Conservation (phyloP, 2,888 invertebrate species). For the Poecilobothrus nobilitatus region DNA sequence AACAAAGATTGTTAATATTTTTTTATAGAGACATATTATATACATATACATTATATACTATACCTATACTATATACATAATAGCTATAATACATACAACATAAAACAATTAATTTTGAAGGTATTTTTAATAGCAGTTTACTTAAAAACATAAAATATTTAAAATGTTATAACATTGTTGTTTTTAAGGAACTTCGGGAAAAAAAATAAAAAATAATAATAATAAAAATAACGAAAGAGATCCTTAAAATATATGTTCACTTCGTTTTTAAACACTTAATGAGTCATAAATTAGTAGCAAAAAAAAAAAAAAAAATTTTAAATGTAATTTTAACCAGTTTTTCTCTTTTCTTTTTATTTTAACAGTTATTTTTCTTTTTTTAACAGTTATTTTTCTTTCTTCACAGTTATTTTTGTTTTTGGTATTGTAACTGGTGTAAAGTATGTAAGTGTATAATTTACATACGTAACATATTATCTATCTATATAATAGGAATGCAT, state of each 20-base stretch:
- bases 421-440: too few relatives aligned
- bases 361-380: too few relatives aligned
- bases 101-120: conserved; percentile 1
- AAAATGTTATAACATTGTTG: conserved; percentile 6
- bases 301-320: not conserved
- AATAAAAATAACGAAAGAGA: not conserved
- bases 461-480: too few relatives aligned
- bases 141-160: conserved; percentile 5
- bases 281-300: not conserved
- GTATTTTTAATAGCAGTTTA: conserved; percentile 2
- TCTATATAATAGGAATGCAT: too few relatives aligned
- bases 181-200: not conserved
- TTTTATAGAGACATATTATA: not conserved
- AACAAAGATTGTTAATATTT: not conserved
- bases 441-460: too few relatives aligned
- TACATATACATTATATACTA: too few relatives aligned
- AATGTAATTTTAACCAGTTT: not conserved
- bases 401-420: not conserved
- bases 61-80: too few relatives aligned
- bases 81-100: not conserved
- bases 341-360: not conserved
- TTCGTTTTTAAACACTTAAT: conserved; percentile 6
- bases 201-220: not conserved
- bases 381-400: not conserved
- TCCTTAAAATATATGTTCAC: conserved; percentile 6